Evolutionary conservation across 2,113 vertebrate genomes (phyloP), one percentile per base, ranked within the genome.

Genomic region (Amblyopsis rosae): DNA sequence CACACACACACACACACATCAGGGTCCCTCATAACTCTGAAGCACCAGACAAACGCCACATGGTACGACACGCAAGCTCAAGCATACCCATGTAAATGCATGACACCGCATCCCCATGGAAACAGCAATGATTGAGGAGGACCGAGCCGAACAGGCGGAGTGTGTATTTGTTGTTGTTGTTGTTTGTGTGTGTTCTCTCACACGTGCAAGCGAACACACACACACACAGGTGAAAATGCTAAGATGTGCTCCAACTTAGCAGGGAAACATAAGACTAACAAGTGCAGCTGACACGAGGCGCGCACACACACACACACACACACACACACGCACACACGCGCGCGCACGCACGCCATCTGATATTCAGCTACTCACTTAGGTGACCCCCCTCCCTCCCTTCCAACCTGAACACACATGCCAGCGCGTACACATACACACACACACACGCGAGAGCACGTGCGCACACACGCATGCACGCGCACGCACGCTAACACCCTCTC

Each of bases 51-150:
- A 76, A 65, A 65, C 70, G 73, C 82, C 86, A 88, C 86, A 88
- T 87, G 88, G 79, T 81, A 85, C 2, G 85, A 88, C 78, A 89
- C 79, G 75, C 82, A 87, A 85, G 89, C 82, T 85, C 79, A 82
- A 87, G 86, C 82, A 87, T 83, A 83, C 69, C 63, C 94, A 94
- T 95, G 93, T 91, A 94, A 94, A 95, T 91, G 90, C 82, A 84
- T 88, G 92, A 83, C 84, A 70, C 88, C 17, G 62, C 17, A 1
- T 84, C 67, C 16, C 83, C 68, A 86, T 88, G 84, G 92, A 91
- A 93, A 93, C 93, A 83, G 81, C 85, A 81, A 86, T 95, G 95
- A 97, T 89, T 95, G 96, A 94, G 59, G 19, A 67, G 12, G 68
- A 49, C 63, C 65, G 68, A 69, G 8, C 66, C 64, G 56, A 59